These are phyloP conservation scores for Drosophila barbarae DNA, from an alignment of 2,888 invertebrate genomes.

Conservation along the genomic window DNA sequence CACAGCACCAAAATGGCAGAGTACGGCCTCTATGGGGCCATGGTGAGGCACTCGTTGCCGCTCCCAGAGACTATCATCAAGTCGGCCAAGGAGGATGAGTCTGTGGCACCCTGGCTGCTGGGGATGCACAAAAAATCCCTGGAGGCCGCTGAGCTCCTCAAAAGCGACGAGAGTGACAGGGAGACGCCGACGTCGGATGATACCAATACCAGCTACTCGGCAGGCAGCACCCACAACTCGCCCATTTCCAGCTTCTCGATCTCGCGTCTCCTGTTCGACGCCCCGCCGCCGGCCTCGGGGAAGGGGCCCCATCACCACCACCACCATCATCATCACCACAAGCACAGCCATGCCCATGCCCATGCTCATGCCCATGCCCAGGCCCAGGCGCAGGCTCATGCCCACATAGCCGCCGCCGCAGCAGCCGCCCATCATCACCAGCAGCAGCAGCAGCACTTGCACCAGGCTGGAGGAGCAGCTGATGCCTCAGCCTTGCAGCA, in stretches of 20 bases:
- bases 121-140: slow-evolving; percentile 98
- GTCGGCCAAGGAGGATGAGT: slow-evolving; percentile 97
- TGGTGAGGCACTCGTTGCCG: slow-evolving; percentile 99
- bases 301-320: slow-evolving; percentile 45
- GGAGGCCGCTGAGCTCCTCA: slow-evolving; percentile 97
- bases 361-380: slow-evolving; percentile 51
- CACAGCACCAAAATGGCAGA: slow-evolving; percentile 99
- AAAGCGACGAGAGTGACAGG: slow-evolving; percentile 87
- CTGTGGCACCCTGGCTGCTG: slow-evolving; percentile 99
- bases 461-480: slow-evolving; percentile 44
- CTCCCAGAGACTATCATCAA: slow-evolving; percentile 99
- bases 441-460: slow-evolving; percentile 40
- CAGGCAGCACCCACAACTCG: slow-evolving; percentile 79
- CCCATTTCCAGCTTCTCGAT: slow-evolving; percentile 80
- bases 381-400: slow-evolving; percentile 56
- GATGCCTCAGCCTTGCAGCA: slow-evolving; percentile 51
- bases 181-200: slow-evolving; percentile 82
- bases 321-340: slow-evolving; percentile 15
- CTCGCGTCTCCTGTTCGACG: slow-evolving; percentile 78
- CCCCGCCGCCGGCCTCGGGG: slow-evolving; percentile 64
- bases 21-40: slow-evolving; percentile 99
- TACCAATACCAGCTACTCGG: slow-evolving; percentile 82
- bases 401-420: slow-evolving; percentile 52
- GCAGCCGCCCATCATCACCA: slow-evolving; percentile 45
- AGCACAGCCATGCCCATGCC: slow-evolving; percentile 13